Base-by-base conservation (phyloP, 2,113 vertebrate genomes). In the Apeltes quadracus region DNA sequence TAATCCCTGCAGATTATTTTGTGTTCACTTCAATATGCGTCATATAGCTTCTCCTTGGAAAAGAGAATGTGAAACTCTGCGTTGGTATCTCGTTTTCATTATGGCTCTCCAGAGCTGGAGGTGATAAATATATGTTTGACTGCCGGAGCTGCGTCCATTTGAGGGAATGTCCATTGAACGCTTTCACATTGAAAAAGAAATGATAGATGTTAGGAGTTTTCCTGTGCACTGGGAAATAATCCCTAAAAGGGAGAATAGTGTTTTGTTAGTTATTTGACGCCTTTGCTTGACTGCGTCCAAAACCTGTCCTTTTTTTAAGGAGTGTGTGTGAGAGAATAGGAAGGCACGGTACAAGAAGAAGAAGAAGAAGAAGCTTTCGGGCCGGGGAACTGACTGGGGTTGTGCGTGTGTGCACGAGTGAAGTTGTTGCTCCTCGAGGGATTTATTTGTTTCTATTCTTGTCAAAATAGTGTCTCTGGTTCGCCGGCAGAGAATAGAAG, bases 361-460 rank as follows among this genome's bases (percentile, higher is more conserved):
- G 41, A 29, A 56, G 29, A 46, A 69, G 13, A 34, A 57, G 27
- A 32, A 71, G 70, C 15, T 39, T 23, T 7, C 15, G n/a, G 14
- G n/a, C 29, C 13, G 11, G n/a, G 9, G 41, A 15, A 46, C 2
- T 57, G 39, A 34, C 23, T 7, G 53, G 2, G 46, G 1, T 22
- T 56, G 55, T 23, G 54, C 34, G 32, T 25, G 50, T 43, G 22
- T 70, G 48, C 5, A 51, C 39, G 16, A 23, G 75, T 57, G 46
- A 75, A 74, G 73, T 66, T 62, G 68, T 70, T 41, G 53, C 61
- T 71, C 75, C 78, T 69, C 44, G 34, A 78, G 65, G 68, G 79
- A 79, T 79, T 76, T 23, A 66, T 62, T 54, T 74, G 44, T 59
- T 78, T 73, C 56, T 61, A 39, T 46, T 80, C 62, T 59, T 66